These are phyloP conservation scores for Acanthiza pusilla DNA, from an alignment of 2,797 vertebrate species.

Conservation along the genomic window DNA sequence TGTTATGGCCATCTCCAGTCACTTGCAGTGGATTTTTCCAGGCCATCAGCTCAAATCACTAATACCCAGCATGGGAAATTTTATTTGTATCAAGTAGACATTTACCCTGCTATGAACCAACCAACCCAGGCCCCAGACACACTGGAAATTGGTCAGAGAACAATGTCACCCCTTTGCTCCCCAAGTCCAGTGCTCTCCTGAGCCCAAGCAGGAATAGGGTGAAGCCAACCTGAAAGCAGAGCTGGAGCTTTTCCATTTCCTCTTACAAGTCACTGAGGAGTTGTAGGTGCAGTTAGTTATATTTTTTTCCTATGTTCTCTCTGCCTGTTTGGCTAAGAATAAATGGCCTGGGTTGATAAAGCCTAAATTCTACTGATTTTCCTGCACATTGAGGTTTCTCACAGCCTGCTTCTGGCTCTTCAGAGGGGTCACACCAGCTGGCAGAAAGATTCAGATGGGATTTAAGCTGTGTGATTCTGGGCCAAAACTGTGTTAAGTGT, in stretches of 20 bases:
- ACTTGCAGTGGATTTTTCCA: not conserved
- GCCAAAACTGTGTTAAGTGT: not conserved
- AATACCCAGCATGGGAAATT: not conserved
- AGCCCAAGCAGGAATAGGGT: accelerated
- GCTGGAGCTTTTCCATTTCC: conserved; percentile 5
- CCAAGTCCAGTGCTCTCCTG: accelerated
- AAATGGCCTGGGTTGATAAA: not conserved
- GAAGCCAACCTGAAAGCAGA: not conserved
- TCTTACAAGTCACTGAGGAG: not conserved
- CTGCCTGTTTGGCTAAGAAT: not conserved
- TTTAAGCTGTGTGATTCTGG: not conserved
- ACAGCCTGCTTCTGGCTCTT: not conserved
- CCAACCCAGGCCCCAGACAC: not conserved
- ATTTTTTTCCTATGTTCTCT: not conserved
- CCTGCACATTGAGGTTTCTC: not conserved
- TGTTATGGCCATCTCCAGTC: not conserved
- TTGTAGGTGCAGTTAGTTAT: not conserved
- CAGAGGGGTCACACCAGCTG: not conserved
- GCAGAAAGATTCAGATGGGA: not conserved
- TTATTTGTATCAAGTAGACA: not conserved
- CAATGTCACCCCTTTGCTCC: not conserved
- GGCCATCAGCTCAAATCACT: not conserved
- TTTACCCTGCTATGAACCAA: not conserved
- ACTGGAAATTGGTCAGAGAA: not conserved
- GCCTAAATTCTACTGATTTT: not conserved